Percentiles rank a stretch among this genome's conserved stretches.
Evolutionary conservation across 2,888 invertebrate species (phyloP).

Genomic region (Cyclophora albipunctata): DNA sequence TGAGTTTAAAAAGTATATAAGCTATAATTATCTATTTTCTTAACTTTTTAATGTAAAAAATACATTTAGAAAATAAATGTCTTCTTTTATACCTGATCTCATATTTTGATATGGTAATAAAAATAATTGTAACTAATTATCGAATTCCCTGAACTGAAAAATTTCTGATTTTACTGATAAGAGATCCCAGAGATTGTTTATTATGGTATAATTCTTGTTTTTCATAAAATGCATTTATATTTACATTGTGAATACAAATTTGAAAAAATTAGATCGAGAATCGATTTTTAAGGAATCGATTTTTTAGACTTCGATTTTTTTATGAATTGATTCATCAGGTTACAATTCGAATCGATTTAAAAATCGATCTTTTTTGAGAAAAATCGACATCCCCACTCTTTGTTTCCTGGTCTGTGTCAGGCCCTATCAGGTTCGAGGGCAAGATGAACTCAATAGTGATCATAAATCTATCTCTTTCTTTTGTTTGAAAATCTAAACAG

Average conservation of each 20-base stretch:
- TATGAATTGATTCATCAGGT: constrained; percentile 1
- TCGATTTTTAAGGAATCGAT: neutral
- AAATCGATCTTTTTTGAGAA: constrained; percentile 1
- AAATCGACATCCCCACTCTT: constrained; percentile 3
- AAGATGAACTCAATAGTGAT: too few relatives aligned
- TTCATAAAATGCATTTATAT: constrained; percentile 4
- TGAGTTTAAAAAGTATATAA: too few relatives aligned
- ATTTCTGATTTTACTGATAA: constrained; percentile 1
- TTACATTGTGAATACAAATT: neutral
- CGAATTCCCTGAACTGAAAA: too few relatives aligned
- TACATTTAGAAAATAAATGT: neutral
- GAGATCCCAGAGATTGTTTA: constrained; percentile 1
- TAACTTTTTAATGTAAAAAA: neutral
- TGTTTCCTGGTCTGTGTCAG: too few relatives aligned
- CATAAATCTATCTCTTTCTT: too few relatives aligned
- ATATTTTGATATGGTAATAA: constrained; percentile 6
- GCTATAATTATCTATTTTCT: neutral
- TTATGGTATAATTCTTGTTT: constrained; percentile 1
- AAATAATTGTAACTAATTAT: constrained; percentile 1
- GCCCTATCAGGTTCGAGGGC: too few relatives aligned
- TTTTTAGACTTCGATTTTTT: constrained; percentile 2
- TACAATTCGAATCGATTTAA: constrained; percentile 4
- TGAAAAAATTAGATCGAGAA: neutral
- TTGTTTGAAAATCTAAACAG: too few relatives aligned
- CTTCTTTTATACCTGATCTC: constrained; percentile 3